Evolutionary conservation across 2,888 invertebrate genomes (phyloP).

Genomic region (Synergus umbraculus): DNA sequence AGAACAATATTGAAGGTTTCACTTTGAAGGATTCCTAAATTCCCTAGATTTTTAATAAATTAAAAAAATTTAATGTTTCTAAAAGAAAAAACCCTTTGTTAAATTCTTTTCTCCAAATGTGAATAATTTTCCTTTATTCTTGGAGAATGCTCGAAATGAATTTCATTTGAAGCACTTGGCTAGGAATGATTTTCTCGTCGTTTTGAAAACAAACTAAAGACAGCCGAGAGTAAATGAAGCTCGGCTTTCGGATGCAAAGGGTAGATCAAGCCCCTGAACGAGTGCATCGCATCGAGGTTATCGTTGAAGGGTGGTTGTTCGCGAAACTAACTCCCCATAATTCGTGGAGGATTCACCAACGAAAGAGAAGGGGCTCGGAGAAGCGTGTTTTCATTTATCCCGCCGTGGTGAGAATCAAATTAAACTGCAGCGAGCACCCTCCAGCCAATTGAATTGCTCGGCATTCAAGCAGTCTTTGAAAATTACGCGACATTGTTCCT

Average conservation of each 20-base stretch:
- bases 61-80: too few relatives aligned
- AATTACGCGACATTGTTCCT: constrained; percentile 38
- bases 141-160: neutral
- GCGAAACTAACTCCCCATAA: constrained; percentile 14
- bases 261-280: constrained; percentile 4
- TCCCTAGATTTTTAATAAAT: too few relatives aligned
- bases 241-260: constrained; percentile 11
- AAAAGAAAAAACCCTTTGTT: too few relatives aligned
- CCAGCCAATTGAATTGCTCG: constrained; percentile 36
- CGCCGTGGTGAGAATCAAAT: constrained; percentile 33
- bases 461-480: constrained; percentile 38
- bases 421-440: constrained; percentile 40
- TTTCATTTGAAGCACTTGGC: neutral
- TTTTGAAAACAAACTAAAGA: constrained; percentile 5
- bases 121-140: neutral
- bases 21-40: too few relatives aligned
- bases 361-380: constrained; percentile 10
- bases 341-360: constrained; percentile 27
- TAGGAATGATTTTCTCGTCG: neutral
- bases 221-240: neutral
- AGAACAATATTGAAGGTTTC: too few relatives aligned
- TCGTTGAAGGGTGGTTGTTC: constrained; percentile 9
- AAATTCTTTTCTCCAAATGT: neutral
- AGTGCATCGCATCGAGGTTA: constrained; percentile 11
- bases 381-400: constrained; percentile 37